These are phyloP conservation scores for Oxyteleia sp. DNA, from an alignment of 2,888 invertebrate species.

Conservation along the genomic window DNA sequence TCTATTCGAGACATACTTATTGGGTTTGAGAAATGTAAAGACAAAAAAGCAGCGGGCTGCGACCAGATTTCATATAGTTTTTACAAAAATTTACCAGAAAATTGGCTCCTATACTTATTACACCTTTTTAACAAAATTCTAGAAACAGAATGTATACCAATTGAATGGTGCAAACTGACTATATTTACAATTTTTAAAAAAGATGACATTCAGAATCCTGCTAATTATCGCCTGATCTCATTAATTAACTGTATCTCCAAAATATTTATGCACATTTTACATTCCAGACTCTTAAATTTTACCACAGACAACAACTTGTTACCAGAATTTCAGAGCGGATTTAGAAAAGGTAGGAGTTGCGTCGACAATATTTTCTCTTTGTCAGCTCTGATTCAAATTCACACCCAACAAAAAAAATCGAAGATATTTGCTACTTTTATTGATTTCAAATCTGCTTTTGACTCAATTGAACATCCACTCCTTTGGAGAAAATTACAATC, in stretches of 20 bases:
- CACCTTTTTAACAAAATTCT: conserved; percentile 1
- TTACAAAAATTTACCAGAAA: not conserved
- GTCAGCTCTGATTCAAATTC: conserved; percentile 21
- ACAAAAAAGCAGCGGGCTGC: not conserved
- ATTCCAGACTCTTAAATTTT: conserved; percentile 3
- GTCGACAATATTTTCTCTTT: conserved; percentile 20
- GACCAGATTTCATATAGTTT: conserved; percentile 2
- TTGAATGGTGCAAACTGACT: conserved; percentile 4
- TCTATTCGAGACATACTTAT: not conserved
- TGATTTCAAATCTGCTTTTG: conserved; percentile 26
- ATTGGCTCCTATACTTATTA: not conserved
- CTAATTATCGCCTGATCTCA: conserved; percentile 9
- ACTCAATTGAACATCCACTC: conserved; percentile 5
- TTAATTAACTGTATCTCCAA: conserved; percentile 13
- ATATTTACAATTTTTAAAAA: conserved; percentile 20
- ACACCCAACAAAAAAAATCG: not conserved
- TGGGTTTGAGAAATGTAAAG: not conserved
- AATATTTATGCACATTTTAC: conserved; percentile 24
- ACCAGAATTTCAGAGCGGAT: conserved; percentile 21
- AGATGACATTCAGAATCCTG: not conserved
- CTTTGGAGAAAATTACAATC: conserved; percentile 10
- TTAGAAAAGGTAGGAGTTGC: conserved; percentile 9
- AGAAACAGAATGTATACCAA: not conserved
- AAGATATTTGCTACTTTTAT: conserved; percentile 27
- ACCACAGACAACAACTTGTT: not conserved